These are phyloP conservation scores for Xanthostigma xanthostigma DNA, from an alignment of 2,888 invertebrate species.

Conservation along the genomic window DNA sequence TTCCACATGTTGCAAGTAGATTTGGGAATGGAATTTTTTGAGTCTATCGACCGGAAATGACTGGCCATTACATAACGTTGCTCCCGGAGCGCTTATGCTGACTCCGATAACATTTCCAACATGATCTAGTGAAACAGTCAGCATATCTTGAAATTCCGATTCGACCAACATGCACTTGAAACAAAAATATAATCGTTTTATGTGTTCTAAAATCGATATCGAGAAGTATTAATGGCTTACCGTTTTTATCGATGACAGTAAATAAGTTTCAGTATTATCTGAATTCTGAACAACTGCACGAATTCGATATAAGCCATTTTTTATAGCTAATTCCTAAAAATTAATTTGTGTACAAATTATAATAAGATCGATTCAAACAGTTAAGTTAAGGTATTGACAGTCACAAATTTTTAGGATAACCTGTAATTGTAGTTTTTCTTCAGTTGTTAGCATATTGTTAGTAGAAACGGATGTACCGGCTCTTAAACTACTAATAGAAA, in stretches of 20 bases:
- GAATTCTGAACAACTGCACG: conserved; percentile 50
- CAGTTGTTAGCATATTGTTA: conserved; percentile 40
- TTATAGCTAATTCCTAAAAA: conserved; percentile 44
- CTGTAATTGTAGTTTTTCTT: conserved; percentile 40
- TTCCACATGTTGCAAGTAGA: conserved; percentile 66
- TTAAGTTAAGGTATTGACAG: too few species aligned
- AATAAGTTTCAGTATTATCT: conserved; percentile 49
- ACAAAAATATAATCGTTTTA: conserved; percentile 4
- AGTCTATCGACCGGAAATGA: conserved; percentile 26
- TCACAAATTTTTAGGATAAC: conserved; percentile 22
- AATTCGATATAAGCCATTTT: conserved; percentile 60
- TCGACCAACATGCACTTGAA: conserved; percentile 56
- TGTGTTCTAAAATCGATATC: conserved; percentile 1
- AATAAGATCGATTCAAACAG: too few species aligned
- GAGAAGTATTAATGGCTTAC: conserved; percentile 26
- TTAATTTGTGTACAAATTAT: background rate
- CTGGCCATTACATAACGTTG: conserved; percentile 31
- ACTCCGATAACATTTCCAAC: conserved; percentile 65
- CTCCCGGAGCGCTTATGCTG: conserved; percentile 35
- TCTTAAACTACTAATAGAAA: conserved; percentile 54
- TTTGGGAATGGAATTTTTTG: conserved; percentile 55
- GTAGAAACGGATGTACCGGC: conserved; percentile 45
- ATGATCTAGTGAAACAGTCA: conserved; percentile 68
- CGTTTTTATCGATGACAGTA: conserved; percentile 68
- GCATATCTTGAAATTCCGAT: conserved; percentile 58